Conservation (phyloP, 2,113 vertebrate species). For the Ptychochromis oligacanthus region DNA sequence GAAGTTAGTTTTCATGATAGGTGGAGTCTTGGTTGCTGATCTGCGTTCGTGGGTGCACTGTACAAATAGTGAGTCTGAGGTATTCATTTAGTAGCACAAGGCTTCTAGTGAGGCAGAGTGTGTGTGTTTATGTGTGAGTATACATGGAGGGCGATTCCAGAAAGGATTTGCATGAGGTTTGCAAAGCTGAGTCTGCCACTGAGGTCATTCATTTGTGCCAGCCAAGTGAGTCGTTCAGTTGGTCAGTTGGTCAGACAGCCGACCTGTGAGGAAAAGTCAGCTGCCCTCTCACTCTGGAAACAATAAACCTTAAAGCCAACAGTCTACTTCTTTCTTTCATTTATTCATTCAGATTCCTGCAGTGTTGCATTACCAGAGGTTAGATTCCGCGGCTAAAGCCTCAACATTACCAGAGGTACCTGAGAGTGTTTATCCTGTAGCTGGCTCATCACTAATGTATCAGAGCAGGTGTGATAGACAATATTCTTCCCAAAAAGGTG, state of each 20-base stretch:
- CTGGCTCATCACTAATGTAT: too few relatives aligned
- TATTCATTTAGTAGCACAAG: conserved; percentile 27
- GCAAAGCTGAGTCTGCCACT: conserved; percentile 25
- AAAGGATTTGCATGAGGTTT: conserved; percentile 60
- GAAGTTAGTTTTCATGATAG: not conserved
- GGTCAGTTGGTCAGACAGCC: conserved; percentile 4
- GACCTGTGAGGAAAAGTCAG: not conserved
- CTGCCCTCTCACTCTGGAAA: conserved; percentile 24
- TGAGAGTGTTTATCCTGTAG: not conserved
- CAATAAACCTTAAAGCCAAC: conserved; percentile 29
- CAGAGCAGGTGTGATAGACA: too few relatives aligned
- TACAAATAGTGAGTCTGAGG: conserved; percentile 9
- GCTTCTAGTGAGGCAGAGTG: not conserved
- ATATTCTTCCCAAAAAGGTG: too few relatives aligned
- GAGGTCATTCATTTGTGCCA: not conserved
- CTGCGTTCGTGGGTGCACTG: not conserved
- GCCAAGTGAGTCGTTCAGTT: not conserved
- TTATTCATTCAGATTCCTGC: conserved; percentile 41
- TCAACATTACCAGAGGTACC: not conserved
- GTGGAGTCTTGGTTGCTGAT: not conserved
- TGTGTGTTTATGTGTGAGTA: not conserved
- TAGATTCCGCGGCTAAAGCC: not conserved
- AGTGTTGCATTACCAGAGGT: conserved; percentile 32
- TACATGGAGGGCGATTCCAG: not conserved
- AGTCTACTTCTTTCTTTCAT: conserved; percentile 25